Evolutionary conservation across 2,113 vertebrate genomes (phyloP).

Genomic region (Mirza zaza): DNA sequence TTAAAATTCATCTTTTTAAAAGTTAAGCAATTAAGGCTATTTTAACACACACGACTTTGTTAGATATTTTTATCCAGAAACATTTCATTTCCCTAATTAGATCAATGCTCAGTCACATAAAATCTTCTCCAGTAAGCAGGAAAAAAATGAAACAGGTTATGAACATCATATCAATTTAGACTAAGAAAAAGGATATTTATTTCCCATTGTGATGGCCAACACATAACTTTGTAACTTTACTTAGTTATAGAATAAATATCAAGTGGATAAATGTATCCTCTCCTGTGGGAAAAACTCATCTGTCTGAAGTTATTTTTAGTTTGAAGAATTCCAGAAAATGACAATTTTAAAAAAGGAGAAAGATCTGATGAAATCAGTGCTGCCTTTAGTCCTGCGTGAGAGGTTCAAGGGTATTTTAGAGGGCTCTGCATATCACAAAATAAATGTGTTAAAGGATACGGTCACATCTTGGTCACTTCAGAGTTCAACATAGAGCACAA

Average conservation of each 20-base stretch:
- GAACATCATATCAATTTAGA: conserved; percentile 31
- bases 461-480: background rate
- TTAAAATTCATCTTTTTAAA: conserved; percentile 57
- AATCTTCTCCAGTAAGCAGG: conserved; percentile 41
- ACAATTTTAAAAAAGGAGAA: background rate
- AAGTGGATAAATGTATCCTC: background rate
- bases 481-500: background rate
- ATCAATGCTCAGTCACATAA: conserved; percentile 11
- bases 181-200: conserved; percentile 20
- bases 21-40: background rate
- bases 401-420: background rate
- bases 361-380: background rate
- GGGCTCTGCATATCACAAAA: background rate
- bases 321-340: conserved; percentile 33
- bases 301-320: background rate
- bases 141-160: conserved; percentile 60
- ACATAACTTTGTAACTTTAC: conserved; percentile 8
- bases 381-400: background rate
- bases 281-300: background rate
- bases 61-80: conserved; percentile 55
- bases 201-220: background rate
- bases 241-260: conserved; percentile 30
- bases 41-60: background rate
- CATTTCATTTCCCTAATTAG: conserved; percentile 51
- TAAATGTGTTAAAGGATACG: background rate